These are phyloP conservation scores for Rhipidura dahli DNA, from an alignment of 2,113 vertebrate species.

Conservation along the genomic window DNA sequence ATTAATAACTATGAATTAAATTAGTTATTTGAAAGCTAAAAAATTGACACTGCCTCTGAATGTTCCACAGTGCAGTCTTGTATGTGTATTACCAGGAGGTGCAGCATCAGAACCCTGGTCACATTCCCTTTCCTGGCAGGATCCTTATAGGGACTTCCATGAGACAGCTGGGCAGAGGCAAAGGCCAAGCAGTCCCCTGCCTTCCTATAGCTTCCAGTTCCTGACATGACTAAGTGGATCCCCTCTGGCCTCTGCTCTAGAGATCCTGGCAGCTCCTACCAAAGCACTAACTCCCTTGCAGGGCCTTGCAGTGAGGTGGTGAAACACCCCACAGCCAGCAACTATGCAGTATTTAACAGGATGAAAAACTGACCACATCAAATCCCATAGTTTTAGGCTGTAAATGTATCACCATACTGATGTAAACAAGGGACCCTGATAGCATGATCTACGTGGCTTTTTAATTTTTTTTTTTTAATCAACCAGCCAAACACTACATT, in stretches of 20 bases:
- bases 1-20: background rate
- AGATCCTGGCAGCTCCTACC: background rate
- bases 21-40: background rate
- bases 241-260: background rate
- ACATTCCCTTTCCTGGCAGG: background rate
- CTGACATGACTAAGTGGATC: background rate
- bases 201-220: background rate
- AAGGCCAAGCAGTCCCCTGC: background rate
- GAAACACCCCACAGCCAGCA: background rate
- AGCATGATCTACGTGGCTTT: background rate
- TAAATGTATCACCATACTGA: background rate
- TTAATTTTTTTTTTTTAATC: background rate
- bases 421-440: background rate
- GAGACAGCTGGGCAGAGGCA: background rate
- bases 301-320: background rate
- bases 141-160: background rate
- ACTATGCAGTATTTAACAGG: background rate
- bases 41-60: background rate
- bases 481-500: background rate
- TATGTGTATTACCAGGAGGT: background rate
- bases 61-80: background rate
- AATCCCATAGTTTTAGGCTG: background rate
- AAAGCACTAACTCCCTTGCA: background rate
- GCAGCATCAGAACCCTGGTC: background rate
- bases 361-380: background rate